Conservation (phyloP, 1,140 invertebrate species). For the Antheraea pernyi region DNA sequence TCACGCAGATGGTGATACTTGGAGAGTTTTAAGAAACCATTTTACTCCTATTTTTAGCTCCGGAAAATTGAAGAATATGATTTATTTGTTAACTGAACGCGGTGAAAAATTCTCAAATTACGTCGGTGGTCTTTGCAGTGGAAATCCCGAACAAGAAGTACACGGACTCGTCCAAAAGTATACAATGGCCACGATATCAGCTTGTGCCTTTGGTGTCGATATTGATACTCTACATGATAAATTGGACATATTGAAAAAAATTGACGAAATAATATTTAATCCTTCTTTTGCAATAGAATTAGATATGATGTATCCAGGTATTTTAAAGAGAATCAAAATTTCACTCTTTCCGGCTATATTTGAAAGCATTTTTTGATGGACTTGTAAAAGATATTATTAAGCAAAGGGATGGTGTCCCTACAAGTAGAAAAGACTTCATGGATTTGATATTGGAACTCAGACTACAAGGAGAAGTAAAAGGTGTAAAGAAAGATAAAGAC, state of each 20-base stretch:
- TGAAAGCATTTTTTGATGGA: slow-evolving; percentile 33
- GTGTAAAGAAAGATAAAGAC: slow-evolving; percentile 5
- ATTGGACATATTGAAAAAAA: slow-evolving; percentile 25
- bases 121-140: slow-evolving; percentile 27
- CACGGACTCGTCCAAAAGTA: slow-evolving; percentile 63
- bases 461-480: slow-evolving; percentile 18
- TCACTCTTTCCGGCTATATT: slow-evolving; percentile 37
- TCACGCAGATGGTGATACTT: slow-evolving; percentile 72
- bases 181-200: slow-evolving; percentile 73
- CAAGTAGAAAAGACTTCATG: slow-evolving; percentile 26
- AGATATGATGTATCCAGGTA: slow-evolving; percentile 45
- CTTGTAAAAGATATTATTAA: slow-evolving; percentile 27
- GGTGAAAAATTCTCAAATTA: slow-evolving; percentile 50
- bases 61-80: slow-evolving; percentile 81
- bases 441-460: slow-evolving; percentile 15
- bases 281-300: slow-evolving; percentile 30
- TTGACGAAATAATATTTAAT: slow-evolving; percentile 31
- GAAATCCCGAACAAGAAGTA: slow-evolving; percentile 50
- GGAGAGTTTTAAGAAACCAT: slow-evolving; percentile 78
- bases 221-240: slow-evolving; percentile 52
- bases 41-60: slow-evolving; percentile 81
- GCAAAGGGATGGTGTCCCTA: slow-evolving; percentile 29
- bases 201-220: slow-evolving; percentile 81
- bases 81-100: slow-evolving; percentile 53
- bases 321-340: slow-evolving; percentile 34